A percentile compares a stretch with the other conserved stretches of the same genome.
Conservation (phyloP, 2,888 invertebrate genomes). For the Leucophenga montana region DNA sequence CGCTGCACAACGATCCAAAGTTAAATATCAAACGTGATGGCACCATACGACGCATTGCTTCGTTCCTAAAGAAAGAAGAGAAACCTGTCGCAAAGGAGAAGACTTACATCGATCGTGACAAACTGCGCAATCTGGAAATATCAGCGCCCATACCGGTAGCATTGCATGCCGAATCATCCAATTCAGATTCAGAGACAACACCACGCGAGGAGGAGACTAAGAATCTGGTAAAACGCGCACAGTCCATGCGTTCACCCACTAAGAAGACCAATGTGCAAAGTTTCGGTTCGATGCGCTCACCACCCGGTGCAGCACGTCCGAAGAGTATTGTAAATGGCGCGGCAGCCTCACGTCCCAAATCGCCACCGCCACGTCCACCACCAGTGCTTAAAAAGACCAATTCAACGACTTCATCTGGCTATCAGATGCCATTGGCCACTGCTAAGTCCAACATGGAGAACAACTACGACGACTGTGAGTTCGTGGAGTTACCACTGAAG, state of each 20-base stretch:
- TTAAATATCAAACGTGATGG: slow-evolving; percentile 76
- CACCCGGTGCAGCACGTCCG: slow-evolving; percentile 78
- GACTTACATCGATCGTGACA: slow-evolving; percentile 81
- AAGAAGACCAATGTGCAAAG: slow-evolving; percentile 79
- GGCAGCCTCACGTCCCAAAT: slow-evolving; percentile 79
- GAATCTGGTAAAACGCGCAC: slow-evolving; percentile 80
- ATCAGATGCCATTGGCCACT: slow-evolving; percentile 75
- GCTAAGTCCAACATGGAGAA: slow-evolving; percentile 67
- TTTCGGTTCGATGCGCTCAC: slow-evolving; percentile 88
- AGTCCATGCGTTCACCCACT: slow-evolving; percentile 83
- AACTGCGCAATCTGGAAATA: slow-evolving; percentile 84
- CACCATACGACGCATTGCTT: slow-evolving; percentile 82
- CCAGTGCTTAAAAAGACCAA: slow-evolving; percentile 71
- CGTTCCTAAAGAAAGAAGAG: slow-evolving; percentile 80
- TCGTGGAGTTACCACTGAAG: slow-evolving; percentile 76
- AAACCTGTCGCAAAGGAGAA: slow-evolving; percentile 78
- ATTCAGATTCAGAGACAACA: slow-evolving; percentile 70
- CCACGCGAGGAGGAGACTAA: slow-evolving; percentile 73
- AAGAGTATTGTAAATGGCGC: slow-evolving; percentile 77
- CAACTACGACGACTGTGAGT: slow-evolving; percentile 87
- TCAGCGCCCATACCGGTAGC: slow-evolving; percentile 83
- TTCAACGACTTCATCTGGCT: slow-evolving; percentile 75
- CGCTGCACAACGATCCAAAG: slow-evolving; percentile 71
- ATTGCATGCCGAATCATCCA: slow-evolving; percentile 76
- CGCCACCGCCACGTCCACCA: slow-evolving; percentile 82